Base-by-base conservation (phyloP, 1,140 invertebrate genomes). In the Helicoverpa armigera region DNA sequence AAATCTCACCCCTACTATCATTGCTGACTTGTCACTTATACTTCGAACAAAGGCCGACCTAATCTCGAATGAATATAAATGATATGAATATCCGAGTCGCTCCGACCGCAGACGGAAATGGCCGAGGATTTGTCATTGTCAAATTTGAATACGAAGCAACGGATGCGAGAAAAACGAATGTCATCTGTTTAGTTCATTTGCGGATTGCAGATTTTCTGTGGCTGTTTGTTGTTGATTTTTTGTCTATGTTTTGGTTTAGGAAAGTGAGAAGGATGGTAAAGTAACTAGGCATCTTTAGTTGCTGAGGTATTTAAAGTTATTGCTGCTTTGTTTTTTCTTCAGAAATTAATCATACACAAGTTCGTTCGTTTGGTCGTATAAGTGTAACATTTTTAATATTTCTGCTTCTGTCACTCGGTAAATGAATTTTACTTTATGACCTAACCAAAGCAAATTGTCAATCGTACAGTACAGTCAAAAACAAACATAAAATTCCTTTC, bases 41-140 rank as follows among this genome's bases (percentile, higher is more conserved):
- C 18, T 79, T 85, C 83, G 83, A 86, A 87, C 84, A 86, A 87
- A 81, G 87, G 84, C 85, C 73, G 73, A 76, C 72, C 76, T 82
- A 88, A 90, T 87, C 86, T 85, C 87, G 89, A 93, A 92, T 92
- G 90, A 92, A 92, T 93, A 92, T 85, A 93, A 93, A 93, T 90
- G 92, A 92, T 88, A 89, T 91, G 88, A 89, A 92, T 89, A 92
- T 93, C 92, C 91, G 83, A 83, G 63, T 67, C 18, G 11, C 10
- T 31, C 76, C 79, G 89, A 90, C 89, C 90, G 86, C 89, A 90
- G 75, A 48, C 88, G 92, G 92, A 94, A 94, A 93, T 90, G 89
- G 90, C 92, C 92, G 87, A 82, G 86, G 87, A 93, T 94, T 93
- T 93, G 90, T 93, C 92, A 93, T 81, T 90, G 93, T 94, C 92